A percentile compares a stretch with the other conserved stretches of the same genome.
Evolutionary conservation across 2,797 vertebrate genomes (phyloP).

Genomic region (Acipenser transmontanus): DNA sequence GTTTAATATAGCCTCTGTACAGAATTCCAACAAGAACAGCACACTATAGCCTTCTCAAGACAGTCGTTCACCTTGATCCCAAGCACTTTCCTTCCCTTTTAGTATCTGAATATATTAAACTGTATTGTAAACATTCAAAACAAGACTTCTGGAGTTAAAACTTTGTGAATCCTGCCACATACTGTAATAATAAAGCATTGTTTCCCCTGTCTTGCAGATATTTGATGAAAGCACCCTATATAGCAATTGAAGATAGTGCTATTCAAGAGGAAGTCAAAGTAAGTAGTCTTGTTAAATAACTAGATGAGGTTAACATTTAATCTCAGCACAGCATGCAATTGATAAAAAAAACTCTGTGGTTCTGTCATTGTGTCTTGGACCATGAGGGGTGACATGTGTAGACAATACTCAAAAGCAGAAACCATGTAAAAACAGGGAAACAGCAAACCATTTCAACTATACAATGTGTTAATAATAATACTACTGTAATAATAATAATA

Average conservation of each 20-base stretch:
- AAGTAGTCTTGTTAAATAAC: neutral
- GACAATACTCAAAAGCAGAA: neutral
- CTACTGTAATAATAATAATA: too few relatives aligned
- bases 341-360: neutral
- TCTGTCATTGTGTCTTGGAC: neutral
- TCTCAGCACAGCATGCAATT: neutral
- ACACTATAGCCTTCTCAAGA: neutral
- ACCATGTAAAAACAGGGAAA: too few relatives aligned
- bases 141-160: neutral
- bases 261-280: neutral
- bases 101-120: neutral
- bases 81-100: neutral
- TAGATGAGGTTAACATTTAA: neutral
- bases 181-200: neutral
- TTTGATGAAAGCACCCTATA: constrained; percentile 2
- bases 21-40: neutral
- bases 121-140: neutral
- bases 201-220: constrained; percentile 3
- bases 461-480: too few relatives aligned
- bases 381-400: neutral
- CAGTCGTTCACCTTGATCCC: neutral
- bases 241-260: constrained; percentile 16
- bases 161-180: neutral
- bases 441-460: too few relatives aligned
- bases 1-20: too few relatives aligned